Base-by-base conservation (phyloP, 2,888 invertebrate species). In the Hyposoter dolosus region DNA sequence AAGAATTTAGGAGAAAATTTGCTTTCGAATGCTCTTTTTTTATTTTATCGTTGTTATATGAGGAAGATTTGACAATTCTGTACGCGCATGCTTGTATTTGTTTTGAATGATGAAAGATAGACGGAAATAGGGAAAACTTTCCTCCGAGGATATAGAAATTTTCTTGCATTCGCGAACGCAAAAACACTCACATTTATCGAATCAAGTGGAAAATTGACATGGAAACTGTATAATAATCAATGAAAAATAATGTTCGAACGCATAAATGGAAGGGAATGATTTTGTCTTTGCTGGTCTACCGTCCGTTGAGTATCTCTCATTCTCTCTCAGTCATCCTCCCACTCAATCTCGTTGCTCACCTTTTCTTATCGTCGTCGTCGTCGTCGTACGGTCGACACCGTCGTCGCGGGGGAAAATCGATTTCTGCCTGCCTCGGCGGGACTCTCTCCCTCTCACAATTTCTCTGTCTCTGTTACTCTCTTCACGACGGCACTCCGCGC, bases 381-480 rank as follows among this genome's bases (percentile, higher is more conserved):
- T 88, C 87, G 87, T 87, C 88, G 88, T 84, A 84, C 84, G 32
- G 76, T 56, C 79, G 77, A 82, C 77, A 87, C 83, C 82, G 81
- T 86, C 88, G 88, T 85, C 85, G 90, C 87, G 88, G 85, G 86
- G 74, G 84, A 88, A 88, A 88, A 88, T 88, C 88, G 88, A 88
- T 88, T 88, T 85, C 83, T 78, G 82, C 82, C 85, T 86, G 76
- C 63, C 88, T 82, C 84, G 82, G 60, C 83, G 82, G 81, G 77
- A 75, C 53, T 68, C 80, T 43, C 81, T 74, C 63, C 72, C 78
- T 68, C 82, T 53, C 47, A 35, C 65, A 19, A n/a, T 63, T 50
- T 63, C 40, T 71, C 71, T 50, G 23, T 50, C 79, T 60, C 23
- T 56, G 63, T 63, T 47, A 23, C 60, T 80, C 72, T 40, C 50